A percentile compares a stretch with the other conserved stretches of the same genome.
These are phyloP conservation scores for Oppia nitens DNA, from an alignment of 1,140 invertebrate genomes.

Conservation along the genomic window DNA sequence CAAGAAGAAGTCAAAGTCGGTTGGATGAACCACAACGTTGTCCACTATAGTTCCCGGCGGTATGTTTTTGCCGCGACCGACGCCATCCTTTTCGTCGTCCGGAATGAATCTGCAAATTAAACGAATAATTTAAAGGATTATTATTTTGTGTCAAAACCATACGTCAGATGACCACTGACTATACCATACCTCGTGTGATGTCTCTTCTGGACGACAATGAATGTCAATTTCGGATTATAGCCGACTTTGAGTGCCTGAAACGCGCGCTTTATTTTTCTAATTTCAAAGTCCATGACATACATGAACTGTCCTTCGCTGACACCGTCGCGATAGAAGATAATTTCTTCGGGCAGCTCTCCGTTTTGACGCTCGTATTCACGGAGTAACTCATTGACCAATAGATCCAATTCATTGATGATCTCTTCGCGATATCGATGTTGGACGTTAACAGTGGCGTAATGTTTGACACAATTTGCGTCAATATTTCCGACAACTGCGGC, in stretches of 20 bases:
- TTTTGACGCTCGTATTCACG: conserved; percentile 30
- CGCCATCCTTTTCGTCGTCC: conserved; percentile 18
- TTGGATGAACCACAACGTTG: conserved; percentile 55
- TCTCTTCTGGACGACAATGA: conserved; percentile 22
- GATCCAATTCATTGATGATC: conserved; percentile 37
- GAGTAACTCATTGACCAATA: conserved; percentile 45
- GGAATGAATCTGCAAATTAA: conserved; percentile 15
- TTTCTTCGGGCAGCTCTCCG: conserved; percentile 23
- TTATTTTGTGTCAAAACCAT: too few relatives aligned
- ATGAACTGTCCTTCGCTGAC: conserved; percentile 33
- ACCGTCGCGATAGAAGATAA: conserved; percentile 33
- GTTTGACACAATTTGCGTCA: conserved; percentile 15
- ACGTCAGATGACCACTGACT: not conserved
- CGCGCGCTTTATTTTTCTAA: conserved; percentile 16
- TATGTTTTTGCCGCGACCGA: conserved; percentile 41
- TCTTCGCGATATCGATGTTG: conserved; percentile 16
- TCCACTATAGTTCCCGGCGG: conserved; percentile 70
- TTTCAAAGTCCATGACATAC: conserved; percentile 22
- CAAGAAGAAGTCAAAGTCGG: conserved; percentile 67
- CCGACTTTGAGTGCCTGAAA: not conserved
- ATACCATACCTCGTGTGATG: conserved; percentile 15
- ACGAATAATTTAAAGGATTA: not conserved
- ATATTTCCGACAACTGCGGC: conserved; percentile 42
- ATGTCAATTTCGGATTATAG: conserved; percentile 18
- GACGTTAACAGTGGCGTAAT: conserved; percentile 10